A percentile compares a stretch with the other conserved stretches of the same genome.
Conservation (phyloP, 2,113 vertebrate species). For the Ascaphus truei region DNA sequence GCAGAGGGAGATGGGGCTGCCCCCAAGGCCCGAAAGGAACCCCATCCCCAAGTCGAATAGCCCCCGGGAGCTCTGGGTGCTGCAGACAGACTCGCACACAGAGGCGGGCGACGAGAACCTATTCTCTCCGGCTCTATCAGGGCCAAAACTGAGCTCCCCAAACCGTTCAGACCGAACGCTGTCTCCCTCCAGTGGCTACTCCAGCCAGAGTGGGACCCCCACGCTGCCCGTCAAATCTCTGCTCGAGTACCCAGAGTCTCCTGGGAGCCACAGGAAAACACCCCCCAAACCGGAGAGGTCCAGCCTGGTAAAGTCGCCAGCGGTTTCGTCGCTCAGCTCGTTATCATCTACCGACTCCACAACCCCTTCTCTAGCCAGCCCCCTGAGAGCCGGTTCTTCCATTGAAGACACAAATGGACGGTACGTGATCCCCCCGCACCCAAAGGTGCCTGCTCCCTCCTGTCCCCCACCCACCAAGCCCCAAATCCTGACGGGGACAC, state of each 20-base stretch:
- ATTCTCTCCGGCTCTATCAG: conserved; percentile 39
- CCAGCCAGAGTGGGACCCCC: conserved; percentile 92
- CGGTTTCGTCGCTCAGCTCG: conserved; percentile 77
- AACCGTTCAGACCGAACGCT: conserved; percentile 80
- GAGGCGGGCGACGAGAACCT: conserved; percentile 42
- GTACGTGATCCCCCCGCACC: conserved; percentile 81
- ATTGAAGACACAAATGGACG: conserved; percentile 45
- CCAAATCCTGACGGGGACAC: conserved; percentile 11
- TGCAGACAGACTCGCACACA: conserved; percentile 16
- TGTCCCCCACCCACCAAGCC: conserved; percentile 75
- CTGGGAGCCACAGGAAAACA: conserved; percentile 64
- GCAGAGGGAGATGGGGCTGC: conserved; percentile 62
- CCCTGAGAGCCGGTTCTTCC: conserved; percentile 12
- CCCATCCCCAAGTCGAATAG: conserved; percentile 34
- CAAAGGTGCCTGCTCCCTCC: conserved; percentile 82
- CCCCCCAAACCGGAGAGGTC: conserved; percentile 77
- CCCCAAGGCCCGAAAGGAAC: conserved; percentile 55
- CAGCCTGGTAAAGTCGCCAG: conserved; percentile 69
- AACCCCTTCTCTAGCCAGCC: background rate
- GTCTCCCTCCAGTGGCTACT: conserved; percentile 95
- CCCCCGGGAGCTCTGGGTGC: conserved; percentile 12
- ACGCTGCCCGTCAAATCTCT: conserved; percentile 78
- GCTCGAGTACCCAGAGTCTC: conserved; percentile 59
- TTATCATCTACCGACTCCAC: conserved; percentile 66
- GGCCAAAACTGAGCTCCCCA: conserved; percentile 54